phyloP scores from a whole-genome alignment of 64 coral and sea anemone species.

The Stichodactyla mertensii region DNA sequence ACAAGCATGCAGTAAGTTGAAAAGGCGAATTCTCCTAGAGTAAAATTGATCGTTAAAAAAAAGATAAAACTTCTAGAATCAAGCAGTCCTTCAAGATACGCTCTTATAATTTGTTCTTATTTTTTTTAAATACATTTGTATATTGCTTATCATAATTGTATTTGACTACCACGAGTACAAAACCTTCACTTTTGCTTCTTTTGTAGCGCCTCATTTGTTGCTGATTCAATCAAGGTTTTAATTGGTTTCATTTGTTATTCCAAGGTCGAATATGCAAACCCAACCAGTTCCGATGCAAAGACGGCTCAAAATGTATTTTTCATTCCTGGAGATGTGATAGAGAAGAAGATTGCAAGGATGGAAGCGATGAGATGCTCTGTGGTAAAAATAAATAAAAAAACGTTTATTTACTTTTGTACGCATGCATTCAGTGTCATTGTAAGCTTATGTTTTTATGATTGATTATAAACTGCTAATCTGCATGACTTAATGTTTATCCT shows the following conservation, averaged over 20 bases:
- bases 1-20: neutral
- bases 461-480: no score
- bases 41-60: neutral
- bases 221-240: neutral
- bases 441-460: no score
- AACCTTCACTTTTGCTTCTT: no score
- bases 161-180: neutral
- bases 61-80: neutral
- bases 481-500: no score
- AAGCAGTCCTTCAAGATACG: neutral
- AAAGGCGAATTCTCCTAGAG: neutral
- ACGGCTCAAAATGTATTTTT: constrained; percentile 50
- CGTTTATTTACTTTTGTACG: neutral
- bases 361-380: constrained; percentile 75
- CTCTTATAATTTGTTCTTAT: neutral
- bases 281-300: constrained; percentile 50
- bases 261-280: constrained; percentile 10
- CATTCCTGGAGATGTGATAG: constrained; percentile 83
- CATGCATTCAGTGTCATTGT: neutral
- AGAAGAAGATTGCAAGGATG: constrained; percentile 84
- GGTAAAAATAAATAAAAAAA: neutral
- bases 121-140: neutral
- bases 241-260: neutral
- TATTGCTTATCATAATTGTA: neutral
- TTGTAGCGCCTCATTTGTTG: no score